Conservation (phyloP, 2,888 invertebrate species). For the Clostera curtula region DNA sequence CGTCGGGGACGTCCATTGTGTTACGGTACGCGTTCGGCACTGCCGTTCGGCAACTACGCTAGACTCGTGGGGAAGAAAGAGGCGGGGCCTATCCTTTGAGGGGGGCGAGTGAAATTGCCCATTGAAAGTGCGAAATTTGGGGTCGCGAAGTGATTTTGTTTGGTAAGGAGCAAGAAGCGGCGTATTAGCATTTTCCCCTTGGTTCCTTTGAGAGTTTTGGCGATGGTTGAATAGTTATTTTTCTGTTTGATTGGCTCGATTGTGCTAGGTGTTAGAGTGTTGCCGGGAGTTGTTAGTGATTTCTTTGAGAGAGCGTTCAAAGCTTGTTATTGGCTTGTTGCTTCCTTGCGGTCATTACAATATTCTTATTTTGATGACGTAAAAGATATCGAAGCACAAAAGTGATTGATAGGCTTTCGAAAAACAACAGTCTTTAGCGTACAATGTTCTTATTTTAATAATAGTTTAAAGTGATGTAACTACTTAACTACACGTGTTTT, state of each 20-base stretch:
- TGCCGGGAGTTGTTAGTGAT: slow-evolving; percentile 38
- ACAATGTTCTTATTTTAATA: background rate
- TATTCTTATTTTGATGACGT: too few species aligned
- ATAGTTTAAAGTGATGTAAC: slow-evolving; percentile 6
- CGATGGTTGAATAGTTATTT: slow-evolving; percentile 54
- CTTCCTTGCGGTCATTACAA: slow-evolving; percentile 25
- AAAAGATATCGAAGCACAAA: too few species aligned
- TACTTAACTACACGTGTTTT: slow-evolving; percentile 13
- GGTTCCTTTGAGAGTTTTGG: slow-evolving; percentile 42
- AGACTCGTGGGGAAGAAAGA: slow-evolving; percentile 28
- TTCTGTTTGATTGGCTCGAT: slow-evolving; percentile 67
- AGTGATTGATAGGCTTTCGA: slow-evolving; percentile 4
- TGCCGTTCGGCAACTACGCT: slow-evolving; percentile 32
- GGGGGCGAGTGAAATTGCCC: slow-evolving; percentile 65
- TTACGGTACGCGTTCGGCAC: slow-evolving; percentile 42
- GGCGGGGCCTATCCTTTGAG: slow-evolving; percentile 46
- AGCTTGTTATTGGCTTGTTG: slow-evolving; percentile 19
- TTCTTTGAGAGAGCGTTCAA: slow-evolving; percentile 30
- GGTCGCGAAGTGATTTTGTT: slow-evolving; percentile 71
- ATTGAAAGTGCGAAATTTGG: slow-evolving; percentile 73
- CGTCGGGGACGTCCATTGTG: slow-evolving; percentile 62
- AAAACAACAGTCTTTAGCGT: background rate
- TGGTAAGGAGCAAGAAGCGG: slow-evolving; percentile 61
- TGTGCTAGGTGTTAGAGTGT: slow-evolving; percentile 54
- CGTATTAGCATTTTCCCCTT: slow-evolving; percentile 66